phyloP scores from a whole-genome alignment of 2,113 vertebrate genomes.

The Podiceps cristatus region DNA sequence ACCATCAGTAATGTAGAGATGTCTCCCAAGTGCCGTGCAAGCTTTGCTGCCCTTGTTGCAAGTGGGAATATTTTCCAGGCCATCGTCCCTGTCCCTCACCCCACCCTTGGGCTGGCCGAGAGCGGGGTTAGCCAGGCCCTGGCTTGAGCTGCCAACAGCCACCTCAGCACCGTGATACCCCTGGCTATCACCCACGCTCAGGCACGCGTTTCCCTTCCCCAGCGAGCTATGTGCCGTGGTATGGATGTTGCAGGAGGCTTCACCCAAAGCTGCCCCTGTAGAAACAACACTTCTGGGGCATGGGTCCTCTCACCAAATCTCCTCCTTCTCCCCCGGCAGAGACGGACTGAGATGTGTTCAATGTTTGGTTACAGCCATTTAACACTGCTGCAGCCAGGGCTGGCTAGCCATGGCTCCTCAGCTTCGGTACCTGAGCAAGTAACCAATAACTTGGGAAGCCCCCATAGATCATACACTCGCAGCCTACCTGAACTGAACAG shows the following conservation, averaged over 20 bases:
- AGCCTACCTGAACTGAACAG: not conserved
- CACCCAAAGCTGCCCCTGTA: not conserved
- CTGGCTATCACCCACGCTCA: not conserved
- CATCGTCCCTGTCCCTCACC: not conserved
- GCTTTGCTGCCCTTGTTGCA: not conserved
- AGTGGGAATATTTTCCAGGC: not conserved
- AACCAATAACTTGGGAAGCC: not conserved
- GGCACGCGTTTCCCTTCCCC: rapidly evolving
- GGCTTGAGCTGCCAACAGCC: not conserved
- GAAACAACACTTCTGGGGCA: not conserved
- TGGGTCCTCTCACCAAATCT: not conserved
- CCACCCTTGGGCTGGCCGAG: not conserved
- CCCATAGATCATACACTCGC: not conserved
- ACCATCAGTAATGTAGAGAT: not conserved
- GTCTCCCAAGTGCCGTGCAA: not conserved
- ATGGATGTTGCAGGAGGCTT: not conserved
- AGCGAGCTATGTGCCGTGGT: rapidly evolving
- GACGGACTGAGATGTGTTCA: rapidly evolving
- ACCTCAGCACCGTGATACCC: rapidly evolving
- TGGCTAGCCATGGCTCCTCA: rapidly evolving
- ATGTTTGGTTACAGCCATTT: not conserved
- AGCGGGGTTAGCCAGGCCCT: not conserved
- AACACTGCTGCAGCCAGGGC: not conserved
- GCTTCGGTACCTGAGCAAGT: rapidly evolving
- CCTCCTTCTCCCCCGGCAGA: not conserved